Evolutionary conservation across 1,140 invertebrate species (phyloP).

Genomic region (Amphibalanus amphitrite): DNA sequence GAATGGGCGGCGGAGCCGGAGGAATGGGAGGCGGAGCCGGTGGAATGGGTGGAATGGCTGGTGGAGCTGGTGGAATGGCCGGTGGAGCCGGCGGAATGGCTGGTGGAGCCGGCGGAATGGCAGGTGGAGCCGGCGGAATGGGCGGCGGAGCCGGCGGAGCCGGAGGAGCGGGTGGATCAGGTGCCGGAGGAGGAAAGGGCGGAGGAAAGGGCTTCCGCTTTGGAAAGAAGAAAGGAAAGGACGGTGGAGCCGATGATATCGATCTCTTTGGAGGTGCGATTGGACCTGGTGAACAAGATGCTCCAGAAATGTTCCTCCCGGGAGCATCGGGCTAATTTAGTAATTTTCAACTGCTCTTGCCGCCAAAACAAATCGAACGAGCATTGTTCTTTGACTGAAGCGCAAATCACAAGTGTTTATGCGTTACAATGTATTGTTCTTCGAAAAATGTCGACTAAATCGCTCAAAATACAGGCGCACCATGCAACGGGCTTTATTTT

Average conservation of each 20-base stretch:
- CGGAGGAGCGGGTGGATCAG: neutral
- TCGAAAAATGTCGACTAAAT: too few species aligned
- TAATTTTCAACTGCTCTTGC: too few species aligned
- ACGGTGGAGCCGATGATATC: neutral
- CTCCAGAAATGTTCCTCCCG: neutral
- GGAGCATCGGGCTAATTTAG: neutral
- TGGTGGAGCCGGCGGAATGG: neutral
- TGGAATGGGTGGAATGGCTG: neutral
- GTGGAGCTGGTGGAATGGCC: too few species aligned
- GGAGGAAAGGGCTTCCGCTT: neutral
- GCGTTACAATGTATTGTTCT: too few species aligned
- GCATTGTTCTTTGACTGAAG: too few species aligned
- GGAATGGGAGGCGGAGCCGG: neutral
- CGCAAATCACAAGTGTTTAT: too few species aligned
- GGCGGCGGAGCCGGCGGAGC: neutral
- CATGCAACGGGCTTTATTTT: too few species aligned
- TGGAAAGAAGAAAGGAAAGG: neutral
- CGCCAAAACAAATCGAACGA: too few species aligned
- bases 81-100: too few species aligned
- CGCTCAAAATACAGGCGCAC: too few species aligned
- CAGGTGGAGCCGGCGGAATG: neutral
- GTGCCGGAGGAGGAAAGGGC: neutral
- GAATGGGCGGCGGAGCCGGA: neutral
- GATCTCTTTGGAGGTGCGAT: neutral
- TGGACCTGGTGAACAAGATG: neutral